Evolutionary conservation across 2,797 vertebrate genomes (phyloP).

Genomic region (Agapornis canus): DNA sequence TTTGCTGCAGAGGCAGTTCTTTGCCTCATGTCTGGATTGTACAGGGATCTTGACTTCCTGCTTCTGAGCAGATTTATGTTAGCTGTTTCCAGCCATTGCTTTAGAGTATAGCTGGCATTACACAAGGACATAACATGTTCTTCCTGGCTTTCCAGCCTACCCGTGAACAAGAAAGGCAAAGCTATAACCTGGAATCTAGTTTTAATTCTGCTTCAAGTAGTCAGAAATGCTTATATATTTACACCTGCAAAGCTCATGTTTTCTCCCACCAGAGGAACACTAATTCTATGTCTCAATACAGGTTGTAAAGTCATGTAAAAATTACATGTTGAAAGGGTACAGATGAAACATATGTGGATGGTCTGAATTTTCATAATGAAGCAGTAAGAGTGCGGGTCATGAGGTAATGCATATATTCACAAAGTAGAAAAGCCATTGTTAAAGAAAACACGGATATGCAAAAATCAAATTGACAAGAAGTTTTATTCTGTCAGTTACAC

Average conservation of each 20-base stretch:
- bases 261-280: background rate
- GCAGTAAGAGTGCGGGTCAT: background rate
- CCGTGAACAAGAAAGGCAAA: background rate
- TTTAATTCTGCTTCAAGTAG: background rate
- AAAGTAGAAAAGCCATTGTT: background rate
- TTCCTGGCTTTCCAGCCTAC: background rate
- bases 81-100: background rate
- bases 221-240: background rate
- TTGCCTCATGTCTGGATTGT: background rate
- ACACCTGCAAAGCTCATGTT: background rate
- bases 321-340: background rate
- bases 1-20: background rate
- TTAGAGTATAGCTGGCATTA: background rate
- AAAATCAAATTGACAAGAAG: constrained; percentile 11
- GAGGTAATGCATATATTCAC: background rate
- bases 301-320: background rate
- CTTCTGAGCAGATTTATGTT: background rate
- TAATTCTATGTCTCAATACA: background rate
- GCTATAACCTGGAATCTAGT: background rate
- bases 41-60: background rate
- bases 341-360: background rate
- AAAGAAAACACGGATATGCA: background rate
- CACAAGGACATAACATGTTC: no score
- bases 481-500: background rate
- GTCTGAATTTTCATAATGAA: background rate